Evolutionary conservation across 2,113 vertebrate genomes (phyloP).

Genomic region (Euleptes europaea): DNA sequence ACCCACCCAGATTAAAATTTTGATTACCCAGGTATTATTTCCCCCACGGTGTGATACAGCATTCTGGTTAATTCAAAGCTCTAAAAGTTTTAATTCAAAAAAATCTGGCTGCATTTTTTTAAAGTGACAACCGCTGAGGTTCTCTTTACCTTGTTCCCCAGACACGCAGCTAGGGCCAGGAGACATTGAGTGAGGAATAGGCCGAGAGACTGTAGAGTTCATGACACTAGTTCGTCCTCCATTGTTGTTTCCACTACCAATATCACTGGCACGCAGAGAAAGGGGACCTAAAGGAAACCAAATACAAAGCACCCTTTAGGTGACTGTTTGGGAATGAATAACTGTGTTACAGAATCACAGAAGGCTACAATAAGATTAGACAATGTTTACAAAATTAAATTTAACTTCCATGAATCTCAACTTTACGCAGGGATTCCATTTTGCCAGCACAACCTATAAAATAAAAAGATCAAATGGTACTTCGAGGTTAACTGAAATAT

Average conservation of each 20-base stretch:
- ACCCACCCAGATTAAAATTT: not conserved
- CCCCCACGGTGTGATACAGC: not conserved
- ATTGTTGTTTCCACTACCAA: conserved; percentile 77
- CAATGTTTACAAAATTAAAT: not conserved
- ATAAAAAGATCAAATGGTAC: not conserved
- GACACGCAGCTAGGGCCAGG: conserved; percentile 79
- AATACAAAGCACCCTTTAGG: conserved; percentile 39
- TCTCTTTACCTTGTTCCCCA: conserved; percentile 80
- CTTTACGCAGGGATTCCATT: not conserved
- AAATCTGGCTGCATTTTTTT: not conserved
- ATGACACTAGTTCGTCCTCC: conserved; percentile 77
- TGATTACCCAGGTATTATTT: not conserved
- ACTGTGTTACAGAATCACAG: not conserved
- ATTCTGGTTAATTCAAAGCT: not conserved
- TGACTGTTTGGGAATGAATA: conserved; percentile 48
- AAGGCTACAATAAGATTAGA: not conserved
- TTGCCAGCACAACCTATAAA: not conserved
- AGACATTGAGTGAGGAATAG: conserved; percentile 75
- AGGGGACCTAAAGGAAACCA: conserved; percentile 76
- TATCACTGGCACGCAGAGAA: conserved; percentile 78
- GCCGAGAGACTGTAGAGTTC: conserved; percentile 79
- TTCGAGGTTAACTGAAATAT: not conserved
- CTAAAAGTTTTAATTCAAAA: not conserved
- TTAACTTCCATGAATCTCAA: not conserved
- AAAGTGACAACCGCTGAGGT: not conserved